Base-by-base conservation (phyloP, 2,113 vertebrate genomes). In the Pycnonotus jocosus region DNA sequence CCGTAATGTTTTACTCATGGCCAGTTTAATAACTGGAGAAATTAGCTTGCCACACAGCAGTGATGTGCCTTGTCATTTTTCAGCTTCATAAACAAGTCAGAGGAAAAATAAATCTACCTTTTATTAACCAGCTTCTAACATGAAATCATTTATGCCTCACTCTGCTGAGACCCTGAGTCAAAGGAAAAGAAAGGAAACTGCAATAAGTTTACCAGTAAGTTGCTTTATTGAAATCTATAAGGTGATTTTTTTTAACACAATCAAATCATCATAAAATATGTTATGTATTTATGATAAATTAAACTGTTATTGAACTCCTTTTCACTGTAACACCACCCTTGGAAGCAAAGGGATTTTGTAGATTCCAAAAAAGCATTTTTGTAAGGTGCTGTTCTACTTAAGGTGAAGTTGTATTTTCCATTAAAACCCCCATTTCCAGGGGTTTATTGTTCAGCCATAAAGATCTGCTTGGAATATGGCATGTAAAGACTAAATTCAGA, bases 111-210 rank as follows among this genome's bases (percentile, higher is more conserved):
- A 97, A 97, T 98, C 60, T 97, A 96, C 91, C 94, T 97, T 98
- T 98, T 98, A 98, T 98, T 97, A 98, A 96, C 89, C 97, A 97
- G 95, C 70, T 94, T 97, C 96, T 96, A 97, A 96, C 97, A 89
- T 81, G 57, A 96, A 97, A 86, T 82, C 84, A 97, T 96, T 97
- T 97, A 96, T 90, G 70, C 82, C 91, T 95, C 92, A 94, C 61
- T 97, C 89, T 96, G 94, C 71, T 12, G 58, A 97, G 92, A 95
- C 64, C 37, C 56, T 76, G 82, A 93, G 88, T 83, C 86, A 92
- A 95, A 96, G 78, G 85, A 81, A 95, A 95, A 95, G 90, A 91
- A 97, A 96, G 78, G 66, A 92, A 96, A 97, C 77, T 84, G 95
- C 86, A 98, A 83, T 97, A 97, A 95, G 64, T 93, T 97, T 96